phyloP scores from a whole-genome alignment of 2,797 vertebrate genomes.

The Clarias pachynema region DNA sequence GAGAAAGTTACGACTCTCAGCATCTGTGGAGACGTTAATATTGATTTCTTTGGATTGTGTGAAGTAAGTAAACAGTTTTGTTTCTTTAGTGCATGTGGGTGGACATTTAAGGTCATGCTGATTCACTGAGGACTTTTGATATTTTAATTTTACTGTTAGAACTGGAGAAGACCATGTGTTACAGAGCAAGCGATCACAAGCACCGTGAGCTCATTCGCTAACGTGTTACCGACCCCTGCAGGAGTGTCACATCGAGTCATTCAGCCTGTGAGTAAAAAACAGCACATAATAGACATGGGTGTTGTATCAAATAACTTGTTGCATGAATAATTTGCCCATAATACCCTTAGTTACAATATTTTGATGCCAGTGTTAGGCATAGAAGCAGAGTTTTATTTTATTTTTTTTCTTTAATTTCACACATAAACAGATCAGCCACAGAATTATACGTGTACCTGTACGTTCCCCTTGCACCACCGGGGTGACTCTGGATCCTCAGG shows the following conservation, averaged over 20 bases:
- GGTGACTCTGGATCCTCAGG: too few species aligned
- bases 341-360: background rate
- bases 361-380: background rate
- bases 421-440: too few species aligned
- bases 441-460: too few species aligned
- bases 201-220: background rate
- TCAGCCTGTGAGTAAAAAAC: conserved; percentile 25
- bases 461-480: too few species aligned
- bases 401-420: too few species aligned
- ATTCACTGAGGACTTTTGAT: background rate
- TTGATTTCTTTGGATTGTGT: conserved; percentile 18
- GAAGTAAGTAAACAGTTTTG: background rate
- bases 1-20: conserved; percentile 11
- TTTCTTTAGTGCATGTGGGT: background rate
- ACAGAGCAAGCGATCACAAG: background rate
- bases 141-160: conserved; percentile 18
- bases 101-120: background rate
- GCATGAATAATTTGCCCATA: background rate
- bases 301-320: background rate
- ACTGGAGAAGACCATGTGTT: conserved; percentile 33
- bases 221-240: background rate
- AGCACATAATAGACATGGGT: background rate
- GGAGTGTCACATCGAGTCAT: background rate
- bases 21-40: conserved; percentile 7
- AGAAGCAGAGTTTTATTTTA: background rate